Evolutionary conservation across 2,113 vertebrate genomes (phyloP).

Genomic region (Chlorodrepanis virens): DNA sequence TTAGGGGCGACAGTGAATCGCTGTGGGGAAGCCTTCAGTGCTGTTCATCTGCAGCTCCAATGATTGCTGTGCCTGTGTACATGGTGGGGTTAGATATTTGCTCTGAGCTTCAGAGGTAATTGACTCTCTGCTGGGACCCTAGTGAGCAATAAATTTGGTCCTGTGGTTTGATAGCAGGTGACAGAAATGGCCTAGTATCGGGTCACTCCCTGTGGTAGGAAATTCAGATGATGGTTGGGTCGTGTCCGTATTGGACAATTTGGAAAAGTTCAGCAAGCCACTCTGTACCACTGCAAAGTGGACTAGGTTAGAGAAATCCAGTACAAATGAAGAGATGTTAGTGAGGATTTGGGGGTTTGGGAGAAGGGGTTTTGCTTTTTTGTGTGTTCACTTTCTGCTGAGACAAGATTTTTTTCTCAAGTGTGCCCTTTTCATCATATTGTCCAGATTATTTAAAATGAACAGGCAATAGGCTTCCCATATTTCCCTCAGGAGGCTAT

Average conservation of each 20-base stretch:
- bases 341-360: neutral
- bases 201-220: neutral
- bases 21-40: neutral
- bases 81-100: neutral
- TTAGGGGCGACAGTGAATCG: neutral
- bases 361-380: fast-evolving
- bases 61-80: neutral
- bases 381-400: neutral
- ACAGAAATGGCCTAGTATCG: neutral
- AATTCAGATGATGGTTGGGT: neutral
- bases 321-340: neutral
- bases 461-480: neutral
- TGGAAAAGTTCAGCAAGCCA: neutral
- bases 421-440: neutral
- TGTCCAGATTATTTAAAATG: neutral
- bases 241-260: fast-evolving
- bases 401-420: neutral
- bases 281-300: neutral
- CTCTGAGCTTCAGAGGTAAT: neutral
- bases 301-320: neutral
- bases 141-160: neutral
- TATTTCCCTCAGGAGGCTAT: neutral
- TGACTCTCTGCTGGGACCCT: neutral
- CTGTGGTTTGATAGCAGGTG: neutral
- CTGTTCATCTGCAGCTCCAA: neutral